These are phyloP conservation scores for Halictus ligatus DNA, from an alignment of 2,888 invertebrate species.

Conservation along the genomic window DNA sequence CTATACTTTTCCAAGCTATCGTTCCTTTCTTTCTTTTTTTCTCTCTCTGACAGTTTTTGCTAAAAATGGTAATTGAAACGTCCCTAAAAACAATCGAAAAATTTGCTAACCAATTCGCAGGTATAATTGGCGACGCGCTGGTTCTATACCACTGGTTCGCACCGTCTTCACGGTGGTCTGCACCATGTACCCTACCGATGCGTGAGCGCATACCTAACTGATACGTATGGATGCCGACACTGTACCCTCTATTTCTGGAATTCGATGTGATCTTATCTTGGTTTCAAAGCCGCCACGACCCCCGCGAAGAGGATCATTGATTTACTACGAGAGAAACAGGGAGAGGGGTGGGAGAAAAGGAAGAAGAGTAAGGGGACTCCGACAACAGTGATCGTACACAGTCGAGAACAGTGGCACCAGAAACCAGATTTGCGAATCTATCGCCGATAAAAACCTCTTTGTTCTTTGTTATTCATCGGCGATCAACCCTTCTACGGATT, in stretches of 20 bases:
- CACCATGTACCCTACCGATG: conserved; percentile 47
- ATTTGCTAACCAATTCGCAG: background rate
- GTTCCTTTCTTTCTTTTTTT: background rate
- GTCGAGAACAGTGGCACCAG: background rate
- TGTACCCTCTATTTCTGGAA: conserved; percentile 69
- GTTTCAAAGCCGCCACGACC: conserved; percentile 64
- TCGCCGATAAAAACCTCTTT: background rate
- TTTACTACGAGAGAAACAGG: conserved; percentile 65
- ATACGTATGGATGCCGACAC: conserved; percentile 49
- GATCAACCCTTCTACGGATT: background rate
- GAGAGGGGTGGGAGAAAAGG: conserved; percentile 20
- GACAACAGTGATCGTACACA: conserved; percentile 5
- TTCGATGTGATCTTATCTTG: conserved; percentile 76
- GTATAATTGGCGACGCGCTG: background rate
- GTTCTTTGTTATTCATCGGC: background rate
- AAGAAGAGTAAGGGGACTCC: conserved; percentile 38
- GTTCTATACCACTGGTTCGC: conserved; percentile 35
- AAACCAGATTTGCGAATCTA: conserved; percentile 31
- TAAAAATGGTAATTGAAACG: background rate
- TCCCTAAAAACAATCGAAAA: background rate
- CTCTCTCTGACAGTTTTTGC: background rate
- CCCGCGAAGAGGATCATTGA: conserved; percentile 77
- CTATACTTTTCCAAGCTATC: background rate
- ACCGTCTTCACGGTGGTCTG: conserved; percentile 59
- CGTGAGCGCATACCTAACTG: conserved; percentile 37